Evolutionary conservation across 2,113 vertebrate species (phyloP).

Genomic region (Neotoma lepida): DNA sequence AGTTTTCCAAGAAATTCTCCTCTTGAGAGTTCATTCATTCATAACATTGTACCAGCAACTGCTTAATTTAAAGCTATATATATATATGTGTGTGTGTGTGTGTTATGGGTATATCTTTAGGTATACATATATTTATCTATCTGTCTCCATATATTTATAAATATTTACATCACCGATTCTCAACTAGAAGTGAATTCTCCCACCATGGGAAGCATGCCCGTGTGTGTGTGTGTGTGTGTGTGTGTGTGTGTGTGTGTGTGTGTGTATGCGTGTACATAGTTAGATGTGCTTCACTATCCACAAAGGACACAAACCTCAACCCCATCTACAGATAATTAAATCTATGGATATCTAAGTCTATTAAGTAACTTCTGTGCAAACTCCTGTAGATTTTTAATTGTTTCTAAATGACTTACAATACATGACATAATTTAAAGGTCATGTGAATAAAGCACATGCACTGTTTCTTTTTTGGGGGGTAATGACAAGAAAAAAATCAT

Average conservation of each 20-base stretch:
- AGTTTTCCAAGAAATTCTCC: neutral
- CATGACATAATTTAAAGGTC: neutral
- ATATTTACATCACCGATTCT: neutral
- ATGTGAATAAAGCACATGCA: neutral
- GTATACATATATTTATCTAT: neutral
- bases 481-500: neutral
- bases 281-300: neutral
- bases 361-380: neutral
- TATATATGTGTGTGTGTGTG: no score
- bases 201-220: no score
- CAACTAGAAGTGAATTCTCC: neutral
- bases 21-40: conserved; percentile 29
- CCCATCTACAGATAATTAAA: neutral
- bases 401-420: neutral
- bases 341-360: neutral
- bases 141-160: neutral
- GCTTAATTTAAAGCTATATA: neutral
- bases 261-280: neutral
- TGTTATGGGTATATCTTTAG: neutral
- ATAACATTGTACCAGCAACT: neutral
- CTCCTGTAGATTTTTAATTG: neutral
- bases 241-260: neutral
- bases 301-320: neutral
- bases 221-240: neutral
- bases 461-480: no score